These are phyloP conservation scores for Ammodytes dubius DNA, from an alignment of 2,113 vertebrate genomes.

Conservation along the genomic window DNA sequence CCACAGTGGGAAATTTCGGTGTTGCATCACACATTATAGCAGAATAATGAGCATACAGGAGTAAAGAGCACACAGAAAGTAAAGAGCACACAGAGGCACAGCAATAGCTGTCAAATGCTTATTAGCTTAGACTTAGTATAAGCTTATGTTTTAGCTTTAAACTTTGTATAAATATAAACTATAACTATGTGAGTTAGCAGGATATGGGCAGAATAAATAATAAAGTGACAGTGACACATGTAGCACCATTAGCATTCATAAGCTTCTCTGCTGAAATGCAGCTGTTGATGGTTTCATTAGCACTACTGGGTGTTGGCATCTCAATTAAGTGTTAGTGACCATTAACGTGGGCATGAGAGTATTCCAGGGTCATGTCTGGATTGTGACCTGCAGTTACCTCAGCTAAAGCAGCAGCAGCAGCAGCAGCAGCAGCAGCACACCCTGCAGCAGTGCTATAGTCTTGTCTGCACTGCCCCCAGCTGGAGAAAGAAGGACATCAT, in stretches of 20 bases:
- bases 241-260: background rate
- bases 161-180: too few relatives aligned
- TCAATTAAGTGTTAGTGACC: constrained; percentile 43
- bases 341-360: constrained; percentile 53
- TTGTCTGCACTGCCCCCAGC: constrained; percentile 55
- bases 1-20: too few relatives aligned
- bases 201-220: too few relatives aligned
- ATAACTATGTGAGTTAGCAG: too few relatives aligned
- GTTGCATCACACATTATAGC: too few relatives aligned
- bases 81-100: too few relatives aligned
- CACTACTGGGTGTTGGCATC: constrained; percentile 2
- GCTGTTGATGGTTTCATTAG: background rate
- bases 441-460: constrained; percentile 32
- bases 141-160: too few relatives aligned
- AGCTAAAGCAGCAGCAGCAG: constrained; percentile 36
- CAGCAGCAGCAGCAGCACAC: constrained; percentile 43
- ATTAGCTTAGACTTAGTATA: too few relatives aligned
- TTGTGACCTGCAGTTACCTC: constrained; percentile 87
- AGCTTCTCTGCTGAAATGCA: constrained; percentile 2
- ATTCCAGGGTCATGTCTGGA: constrained; percentile 80
- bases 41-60: too few relatives aligned
- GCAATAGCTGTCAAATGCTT: too few relatives aligned
- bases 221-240: too few relatives aligned
- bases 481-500: constrained; percentile 39
- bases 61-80: too few relatives aligned